Conservation (phyloP, 2,797 vertebrate genomes). For the Vultur gryphus region DNA sequence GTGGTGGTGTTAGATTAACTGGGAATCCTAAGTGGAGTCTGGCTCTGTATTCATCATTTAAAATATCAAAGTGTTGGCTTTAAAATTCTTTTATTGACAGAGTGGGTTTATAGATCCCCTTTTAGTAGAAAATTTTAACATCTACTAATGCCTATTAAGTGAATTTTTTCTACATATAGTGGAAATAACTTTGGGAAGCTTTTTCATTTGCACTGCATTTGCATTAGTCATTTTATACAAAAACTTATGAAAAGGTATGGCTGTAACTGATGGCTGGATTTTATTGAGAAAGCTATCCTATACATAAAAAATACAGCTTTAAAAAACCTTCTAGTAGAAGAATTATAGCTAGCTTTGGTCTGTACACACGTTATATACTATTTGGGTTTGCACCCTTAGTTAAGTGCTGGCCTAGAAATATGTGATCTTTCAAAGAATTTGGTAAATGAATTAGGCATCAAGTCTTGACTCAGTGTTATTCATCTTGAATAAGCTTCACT, state of each 20-base stretch:
- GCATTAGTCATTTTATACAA: not conserved
- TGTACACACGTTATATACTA: not conserved
- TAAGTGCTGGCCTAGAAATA: not conserved
- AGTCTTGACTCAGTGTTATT: not conserved
- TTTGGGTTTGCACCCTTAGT: not conserved
- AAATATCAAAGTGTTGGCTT: not conserved
- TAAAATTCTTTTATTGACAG: not conserved
- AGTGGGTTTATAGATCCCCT: not conserved
- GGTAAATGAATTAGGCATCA: not conserved
- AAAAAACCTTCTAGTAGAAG: not conserved
- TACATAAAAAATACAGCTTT: not conserved
- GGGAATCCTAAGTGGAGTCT: not conserved
- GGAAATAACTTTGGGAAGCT: not conserved
- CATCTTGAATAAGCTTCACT: not conserved
- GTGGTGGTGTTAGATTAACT: not conserved
- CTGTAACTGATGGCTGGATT: not conserved
- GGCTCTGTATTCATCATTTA: not conserved
- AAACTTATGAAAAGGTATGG: not conserved
- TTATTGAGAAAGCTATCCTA: not conserved
- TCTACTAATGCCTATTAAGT: not conserved
- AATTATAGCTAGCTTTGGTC: not conserved
- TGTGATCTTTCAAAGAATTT: not conserved
- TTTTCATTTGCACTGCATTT: not conserved
- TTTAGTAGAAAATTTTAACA: not conserved
- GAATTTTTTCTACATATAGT: not conserved